Evolutionary conservation across 2,888 invertebrate species (phyloP), one percentile per base, ranked within the genome.

Genomic region (Matsumyia berberina): DNA sequence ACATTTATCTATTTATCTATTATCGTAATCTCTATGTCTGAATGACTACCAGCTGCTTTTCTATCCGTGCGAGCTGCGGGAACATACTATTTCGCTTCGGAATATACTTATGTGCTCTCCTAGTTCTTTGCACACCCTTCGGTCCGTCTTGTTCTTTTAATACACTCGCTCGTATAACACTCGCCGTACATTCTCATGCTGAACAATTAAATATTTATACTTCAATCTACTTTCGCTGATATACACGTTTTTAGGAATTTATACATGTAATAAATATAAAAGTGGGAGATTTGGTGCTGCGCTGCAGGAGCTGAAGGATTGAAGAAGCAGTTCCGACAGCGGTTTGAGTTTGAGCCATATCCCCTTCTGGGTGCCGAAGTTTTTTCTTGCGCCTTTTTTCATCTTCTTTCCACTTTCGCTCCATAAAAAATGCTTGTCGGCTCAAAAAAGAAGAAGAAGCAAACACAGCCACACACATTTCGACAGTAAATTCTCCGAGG

Each of bases 241-340:
- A 87, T 86, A 86, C 82, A 86, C 69, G 80, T 82, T 86, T 86
- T 87, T 86, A 80, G 86, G 86, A 87, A 87, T 88, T 88, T 87
- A 88, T 88, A 87, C 81, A 85, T 79, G 87, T 86, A 87, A 87
- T 87, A 87, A 87, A 87, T 87, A 87, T 87, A 86, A 87, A 87
- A 87, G 83, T 86, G 86, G 83, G 86, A 79, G 86, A 73, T 74
- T 11, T 67, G 53, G 49, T 15, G 19, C 55, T 72, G 19, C 51
- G 49, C 60, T 80, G 69, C 55, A 72, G 70, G 31, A 46, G 60
- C 79, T 85, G 85, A 85, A 85, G 85, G 85, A 80, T 85, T 80
- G 80, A 80, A 66, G 57, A 53, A 42, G 35, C 67, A 17, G 57
- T 74, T 58, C 49, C 73, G 62, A 51, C 53, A 73, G 60, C 49